A percentile compares a stretch with the other conserved stretches of the same genome.
Evolutionary conservation across 1,140 invertebrate genomes (phyloP).

Genomic region (Oedothorax gibbosus): DNA sequence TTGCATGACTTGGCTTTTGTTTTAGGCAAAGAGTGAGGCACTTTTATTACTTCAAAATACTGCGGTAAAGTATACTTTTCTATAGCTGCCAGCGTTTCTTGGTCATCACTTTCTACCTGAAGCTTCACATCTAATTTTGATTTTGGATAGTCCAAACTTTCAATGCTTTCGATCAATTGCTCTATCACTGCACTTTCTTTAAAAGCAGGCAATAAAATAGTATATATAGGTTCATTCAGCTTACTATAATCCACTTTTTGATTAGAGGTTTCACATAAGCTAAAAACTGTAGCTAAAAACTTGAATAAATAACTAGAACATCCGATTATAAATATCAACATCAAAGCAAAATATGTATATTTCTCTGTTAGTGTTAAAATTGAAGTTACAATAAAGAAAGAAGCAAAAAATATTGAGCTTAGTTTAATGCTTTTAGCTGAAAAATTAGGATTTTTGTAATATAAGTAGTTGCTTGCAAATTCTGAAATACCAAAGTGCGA

Average conservation of each 20-base stretch:
- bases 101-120: not conserved
- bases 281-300: constrained; percentile 4
- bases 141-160: constrained; percentile 7
- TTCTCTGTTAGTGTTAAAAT: constrained; percentile 7
- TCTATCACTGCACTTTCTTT: constrained; percentile 6
- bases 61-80: constrained; percentile 6
- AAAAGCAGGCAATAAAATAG: constrained; percentile 3
- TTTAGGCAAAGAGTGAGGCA: constrained; percentile 5
- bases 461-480: constrained; percentile 7
- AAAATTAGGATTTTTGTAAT: constrained; percentile 2
- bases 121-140: constrained; percentile 7
- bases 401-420: constrained; percentile 7
- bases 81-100: constrained; percentile 1
- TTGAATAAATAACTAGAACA: constrained; percentile 8
- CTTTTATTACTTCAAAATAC: constrained; percentile 8
- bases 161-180: constrained; percentile 1
- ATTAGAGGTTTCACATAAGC: constrained; percentile 6
- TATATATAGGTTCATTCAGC: constrained; percentile 7
- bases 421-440: constrained; percentile 1
- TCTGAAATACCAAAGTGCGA: constrained; percentile 6
- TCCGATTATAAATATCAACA: constrained; percentile 7
- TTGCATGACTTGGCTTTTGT: constrained; percentile 6
- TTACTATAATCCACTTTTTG: constrained; percentile 7
- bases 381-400: constrained; percentile 7
- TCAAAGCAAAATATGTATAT: constrained; percentile 8